These are phyloP conservation scores for Anolis carolinensis DNA, from an alignment of 2,113 vertebrate genomes.

Conservation along the genomic window DNA sequence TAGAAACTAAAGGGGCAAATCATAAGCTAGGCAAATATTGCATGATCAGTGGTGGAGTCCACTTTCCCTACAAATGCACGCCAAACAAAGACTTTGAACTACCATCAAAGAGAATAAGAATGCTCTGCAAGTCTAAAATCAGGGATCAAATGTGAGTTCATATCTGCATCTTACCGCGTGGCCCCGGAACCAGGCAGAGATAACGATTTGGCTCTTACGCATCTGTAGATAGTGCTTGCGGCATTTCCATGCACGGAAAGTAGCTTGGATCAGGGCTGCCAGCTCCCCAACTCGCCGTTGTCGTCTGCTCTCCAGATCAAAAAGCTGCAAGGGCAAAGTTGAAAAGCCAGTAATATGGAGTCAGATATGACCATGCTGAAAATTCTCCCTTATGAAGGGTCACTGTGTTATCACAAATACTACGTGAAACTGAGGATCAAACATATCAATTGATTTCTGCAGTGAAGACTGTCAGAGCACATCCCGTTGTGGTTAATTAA, in stretches of 20 bases:
- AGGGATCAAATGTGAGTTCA: not conserved
- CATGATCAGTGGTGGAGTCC: not conserved
- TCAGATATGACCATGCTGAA: not conserved
- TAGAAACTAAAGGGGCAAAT: not conserved
- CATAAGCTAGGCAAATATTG: not conserved
- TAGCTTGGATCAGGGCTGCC: conserved; percentile 77
- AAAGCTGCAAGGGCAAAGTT: conserved; percentile 68
- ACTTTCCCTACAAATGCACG: not conserved
- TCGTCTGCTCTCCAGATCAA: conserved; percentile 74
- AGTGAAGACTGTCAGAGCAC: not conserved
- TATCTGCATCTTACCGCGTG: conserved; percentile 53
- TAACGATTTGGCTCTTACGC: conserved; percentile 81
- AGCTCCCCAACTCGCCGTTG: conserved; percentile 66
- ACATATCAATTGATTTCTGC: not conserved
- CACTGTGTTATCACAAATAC: not conserved
- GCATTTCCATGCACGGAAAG: conserved; percentile 76
- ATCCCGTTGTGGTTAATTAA: not conserved
- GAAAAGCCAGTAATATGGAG: not conserved
- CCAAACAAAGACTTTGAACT: not conserved
- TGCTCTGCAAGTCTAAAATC: not conserved
- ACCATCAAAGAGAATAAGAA: too few species aligned
- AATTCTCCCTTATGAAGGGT: not conserved
- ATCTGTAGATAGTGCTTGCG: conserved; percentile 73
- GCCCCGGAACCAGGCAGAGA: conserved; percentile 79
- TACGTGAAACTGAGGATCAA: not conserved